These are phyloP conservation scores for Apodemia hepburni DNA, from an alignment of 2,888 invertebrate genomes.

Conservation along the genomic window DNA sequence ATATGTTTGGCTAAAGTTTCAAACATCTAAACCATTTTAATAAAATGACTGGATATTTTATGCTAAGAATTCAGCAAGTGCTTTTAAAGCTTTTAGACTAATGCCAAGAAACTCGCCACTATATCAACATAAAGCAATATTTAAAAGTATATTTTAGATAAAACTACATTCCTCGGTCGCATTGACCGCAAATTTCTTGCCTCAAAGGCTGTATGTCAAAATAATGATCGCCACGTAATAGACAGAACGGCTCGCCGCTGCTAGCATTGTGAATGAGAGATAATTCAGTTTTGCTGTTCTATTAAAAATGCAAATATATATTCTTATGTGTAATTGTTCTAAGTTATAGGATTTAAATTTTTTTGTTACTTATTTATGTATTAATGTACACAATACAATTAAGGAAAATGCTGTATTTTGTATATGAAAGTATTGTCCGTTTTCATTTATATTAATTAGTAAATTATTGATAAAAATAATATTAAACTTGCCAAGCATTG, in stretches of 20 bases:
- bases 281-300: slow-evolving; percentile 7
- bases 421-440: too few relatives aligned
- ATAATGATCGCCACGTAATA: slow-evolving; percentile 69
- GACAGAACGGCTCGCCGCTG: slow-evolving; percentile 39
- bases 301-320: slow-evolving; percentile 21
- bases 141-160: slow-evolving; percentile 67
- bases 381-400: too few relatives aligned
- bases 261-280: slow-evolving; percentile 10
- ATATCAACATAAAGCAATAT: slow-evolving; percentile 56
- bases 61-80: slow-evolving; percentile 30
- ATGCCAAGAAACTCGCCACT: slow-evolving; percentile 50
- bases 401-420: too few relatives aligned
- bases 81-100: slow-evolving; percentile 31
- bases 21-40: neutral
- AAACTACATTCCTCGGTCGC: slow-evolving; percentile 58
- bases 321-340: neutral
- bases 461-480: too few relatives aligned
- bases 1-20: slow-evolving; percentile 1
- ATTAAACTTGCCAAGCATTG: too few relatives aligned
- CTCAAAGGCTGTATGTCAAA: slow-evolving; percentile 71
- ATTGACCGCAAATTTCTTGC: slow-evolving; percentile 71
- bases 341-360: neutral
- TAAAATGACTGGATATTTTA: neutral
- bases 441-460: too few relatives aligned
- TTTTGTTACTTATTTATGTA: too few relatives aligned